A percentile compares a stretch with the other conserved stretches of the same genome.
Evolutionary conservation across 2,797 vertebrate genomes (phyloP).

Genomic region (Hippoglossus hippoglossus): DNA sequence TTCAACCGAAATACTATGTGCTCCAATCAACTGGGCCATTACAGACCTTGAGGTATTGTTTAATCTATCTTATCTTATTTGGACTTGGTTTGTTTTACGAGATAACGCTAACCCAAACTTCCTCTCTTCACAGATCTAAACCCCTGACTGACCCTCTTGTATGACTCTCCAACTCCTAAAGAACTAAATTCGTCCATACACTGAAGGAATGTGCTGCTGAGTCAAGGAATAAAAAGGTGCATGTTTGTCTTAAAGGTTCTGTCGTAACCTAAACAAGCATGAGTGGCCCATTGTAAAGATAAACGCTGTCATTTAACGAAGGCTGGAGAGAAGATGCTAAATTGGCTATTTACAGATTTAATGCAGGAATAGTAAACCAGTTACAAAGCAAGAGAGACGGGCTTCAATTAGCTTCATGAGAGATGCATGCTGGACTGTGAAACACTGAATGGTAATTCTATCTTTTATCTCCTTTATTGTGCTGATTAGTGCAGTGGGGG

Average conservation of each 20-base stretch:
- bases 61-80: conserved; percentile 78
- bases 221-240: conserved; percentile 31
- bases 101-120: conserved; percentile 74
- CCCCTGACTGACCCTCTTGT: conserved; percentile 57
- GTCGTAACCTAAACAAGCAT: conserved; percentile 38
- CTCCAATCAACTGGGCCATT: conserved; percentile 59
- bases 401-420: conserved; percentile 76
- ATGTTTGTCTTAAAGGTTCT: conserved; percentile 50
- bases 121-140: conserved; percentile 66
- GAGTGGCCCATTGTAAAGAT: conserved; percentile 62
- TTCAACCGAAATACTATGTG: conserved; percentile 47
- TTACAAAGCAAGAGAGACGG: conserved; percentile 68
- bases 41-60: conserved; percentile 47
- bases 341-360: conserved; percentile 82
- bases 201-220: conserved; percentile 23
- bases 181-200: conserved; percentile 15
- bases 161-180: conserved; percentile 14
- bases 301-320: conserved; percentile 70
- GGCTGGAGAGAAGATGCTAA: conserved; percentile 68
- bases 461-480: conserved; percentile 80
- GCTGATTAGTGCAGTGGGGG: conserved; percentile 71
- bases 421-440: conserved; percentile 67
- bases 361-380: conserved; percentile 74
- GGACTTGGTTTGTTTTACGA: conserved; percentile 69
- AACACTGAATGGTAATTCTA: conserved; percentile 82